These are phyloP conservation scores for Henricia sp. DNA, from an alignment of 53 echinoderm and acorn worm species.

Conservation along the genomic window DNA sequence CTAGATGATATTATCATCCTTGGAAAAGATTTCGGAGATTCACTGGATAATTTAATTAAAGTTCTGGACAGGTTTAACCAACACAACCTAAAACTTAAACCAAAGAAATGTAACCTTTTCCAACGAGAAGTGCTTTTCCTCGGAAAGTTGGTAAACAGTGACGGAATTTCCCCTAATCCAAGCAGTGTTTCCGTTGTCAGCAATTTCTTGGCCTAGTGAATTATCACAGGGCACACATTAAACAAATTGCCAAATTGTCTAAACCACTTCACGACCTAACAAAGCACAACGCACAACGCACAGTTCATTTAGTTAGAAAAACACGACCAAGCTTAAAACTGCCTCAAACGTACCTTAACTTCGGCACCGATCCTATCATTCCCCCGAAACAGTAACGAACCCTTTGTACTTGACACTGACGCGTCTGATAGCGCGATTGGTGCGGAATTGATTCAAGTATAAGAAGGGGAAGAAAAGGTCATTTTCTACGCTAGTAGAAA, in stretches of 20 bases:
- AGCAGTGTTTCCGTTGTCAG: not conserved
- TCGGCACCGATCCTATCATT: not conserved
- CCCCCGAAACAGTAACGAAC: not conserved
- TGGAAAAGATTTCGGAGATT: not conserved
- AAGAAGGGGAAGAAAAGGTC: constrained; percentile 11
- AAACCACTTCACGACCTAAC: not conserved
- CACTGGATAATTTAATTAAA: not conserved
- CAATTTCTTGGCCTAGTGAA: not conserved
- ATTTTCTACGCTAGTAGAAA: constrained; percentile 5
- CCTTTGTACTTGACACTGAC: constrained; percentile 2
- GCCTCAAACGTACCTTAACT: not conserved
- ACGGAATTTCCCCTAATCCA: not conserved
- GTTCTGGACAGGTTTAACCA: not conserved
- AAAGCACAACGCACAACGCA: not conserved
- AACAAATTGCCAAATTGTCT: not conserved
- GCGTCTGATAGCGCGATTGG: constrained; percentile 13
- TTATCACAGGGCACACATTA: constrained; percentile 20
- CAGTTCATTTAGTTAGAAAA: not conserved
- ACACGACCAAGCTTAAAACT: not conserved
- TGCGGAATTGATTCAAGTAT: constrained; percentile 1
- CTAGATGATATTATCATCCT: not conserved
- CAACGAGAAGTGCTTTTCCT: constrained; percentile 30
- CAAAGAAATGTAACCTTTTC: constrained; percentile 1
- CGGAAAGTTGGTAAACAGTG: not conserved
- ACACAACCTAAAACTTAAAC: not conserved